These are phyloP conservation scores for human DNA, from an alignment of 2,113 vertebrate genomes.

Conservation along the genomic window GRCh38 chr7:50839501-50840000, in stretches of 20 bases:
- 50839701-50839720: not conserved
- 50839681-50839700: not conserved
- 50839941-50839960: not conserved
- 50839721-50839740: not conserved
- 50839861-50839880: no score
- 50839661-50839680: not conserved
- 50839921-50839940: not conserved
- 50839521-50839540: not conserved
- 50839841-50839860: not conserved
- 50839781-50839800: not conserved
- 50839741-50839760: not conserved
- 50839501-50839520: not conserved
- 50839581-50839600: accelerated
- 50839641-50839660: accelerated
- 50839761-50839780: not conserved
- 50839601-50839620: no score
- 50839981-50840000: not conserved
- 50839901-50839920: not conserved
- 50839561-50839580: not conserved
- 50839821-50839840: not conserved
- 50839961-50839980: not conserved
- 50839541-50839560: accelerated
- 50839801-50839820: not conserved
- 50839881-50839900: not conserved
- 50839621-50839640: accelerated